A percentile compares a stretch with the other conserved stretches of the same genome.
Conservation (phyloP, 2,888 invertebrate genomes). For the Margaritifera margaritifera region DNA sequence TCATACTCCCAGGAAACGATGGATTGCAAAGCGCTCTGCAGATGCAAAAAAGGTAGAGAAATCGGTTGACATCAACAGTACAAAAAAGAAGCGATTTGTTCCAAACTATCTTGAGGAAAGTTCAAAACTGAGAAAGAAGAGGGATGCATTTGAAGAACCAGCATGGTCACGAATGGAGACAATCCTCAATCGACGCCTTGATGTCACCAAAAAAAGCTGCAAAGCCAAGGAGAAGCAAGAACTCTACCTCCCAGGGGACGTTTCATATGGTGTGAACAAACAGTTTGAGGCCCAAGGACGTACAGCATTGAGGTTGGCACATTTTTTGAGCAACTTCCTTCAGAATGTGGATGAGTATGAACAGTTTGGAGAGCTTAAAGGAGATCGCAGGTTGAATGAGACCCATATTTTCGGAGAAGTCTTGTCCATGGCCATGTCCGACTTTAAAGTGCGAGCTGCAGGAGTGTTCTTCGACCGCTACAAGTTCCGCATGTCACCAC, state of each 20-base stretch:
- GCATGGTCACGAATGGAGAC: constrained; percentile 52
- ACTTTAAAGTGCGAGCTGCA: constrained; percentile 93
- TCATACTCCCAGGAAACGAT: constrained; percentile 14
- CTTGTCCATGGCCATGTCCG: constrained; percentile 89
- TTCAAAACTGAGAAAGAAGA: constrained; percentile 41
- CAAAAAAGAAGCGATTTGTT: constrained; percentile 29
- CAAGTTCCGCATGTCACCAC: constrained; percentile 84
- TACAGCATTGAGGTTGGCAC: constrained; percentile 95
- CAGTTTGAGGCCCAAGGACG: constrained; percentile 95
- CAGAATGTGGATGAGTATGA: constrained; percentile 77
- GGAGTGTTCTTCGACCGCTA: constrained; percentile 93
- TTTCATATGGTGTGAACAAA: constrained; percentile 87
- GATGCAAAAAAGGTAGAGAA: constrained; percentile 21
- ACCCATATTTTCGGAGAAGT: constrained; percentile 98
- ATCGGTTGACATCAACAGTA: constrained; percentile 1
- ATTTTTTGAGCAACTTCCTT: constrained; percentile 95
- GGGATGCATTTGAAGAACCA: constrained; percentile 62
- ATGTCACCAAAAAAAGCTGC: constrained; percentile 60
- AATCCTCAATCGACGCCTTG: constrained; percentile 49
- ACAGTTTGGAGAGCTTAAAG: constrained; percentile 70
- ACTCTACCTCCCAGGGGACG: constrained; percentile 82
- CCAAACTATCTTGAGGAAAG: constrained; percentile 39
- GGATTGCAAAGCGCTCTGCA: constrained; percentile 22
- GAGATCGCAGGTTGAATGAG: constrained; percentile 70
- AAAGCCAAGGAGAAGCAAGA: constrained; percentile 49